Evolutionary conservation across 2,888 invertebrate species (phyloP).

Genomic region (Ctena decussata): DNA sequence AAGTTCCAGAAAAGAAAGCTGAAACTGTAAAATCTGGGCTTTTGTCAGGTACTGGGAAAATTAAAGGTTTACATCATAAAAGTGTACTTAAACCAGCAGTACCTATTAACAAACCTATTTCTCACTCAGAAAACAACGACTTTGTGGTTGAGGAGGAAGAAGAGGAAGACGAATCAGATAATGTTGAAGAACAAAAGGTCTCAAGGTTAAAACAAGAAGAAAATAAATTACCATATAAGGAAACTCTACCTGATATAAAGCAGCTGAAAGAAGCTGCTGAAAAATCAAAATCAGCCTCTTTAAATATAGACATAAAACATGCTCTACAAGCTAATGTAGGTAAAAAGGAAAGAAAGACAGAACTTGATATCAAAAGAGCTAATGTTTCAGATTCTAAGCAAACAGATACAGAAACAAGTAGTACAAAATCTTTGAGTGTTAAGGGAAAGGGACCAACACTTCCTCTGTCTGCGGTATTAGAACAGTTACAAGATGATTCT

Average conservation of each 20-base stretch:
- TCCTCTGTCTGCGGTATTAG: conserved; percentile 58
- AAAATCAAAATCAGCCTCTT: background rate
- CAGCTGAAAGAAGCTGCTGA: background rate
- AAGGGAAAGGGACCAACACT: conserved; percentile 46
- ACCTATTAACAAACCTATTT: background rate
- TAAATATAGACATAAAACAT: background rate
- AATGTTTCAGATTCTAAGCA: background rate
- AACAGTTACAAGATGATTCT: conserved; percentile 57
- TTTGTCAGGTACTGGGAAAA: conserved; percentile 49
- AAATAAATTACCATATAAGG: background rate
- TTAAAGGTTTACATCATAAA: conserved; percentile 47
- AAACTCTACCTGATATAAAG: no score
- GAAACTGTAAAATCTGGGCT: conserved; percentile 29
- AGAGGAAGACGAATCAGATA: conserved; percentile 45
- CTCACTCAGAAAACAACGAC: background rate
- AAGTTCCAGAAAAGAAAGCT: conserved; percentile 27
- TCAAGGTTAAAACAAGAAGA: background rate
- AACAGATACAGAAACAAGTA: background rate
- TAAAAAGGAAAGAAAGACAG: background rate
- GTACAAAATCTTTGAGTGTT: background rate
- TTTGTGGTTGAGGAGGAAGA: conserved; percentile 60
- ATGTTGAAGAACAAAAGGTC: background rate
- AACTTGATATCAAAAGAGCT: no score
- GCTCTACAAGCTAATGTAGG: background rate
- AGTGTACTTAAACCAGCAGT: background rate